Base-by-base conservation (phyloP, 2,888 invertebrate species). In the Plebejus anna region DNA sequence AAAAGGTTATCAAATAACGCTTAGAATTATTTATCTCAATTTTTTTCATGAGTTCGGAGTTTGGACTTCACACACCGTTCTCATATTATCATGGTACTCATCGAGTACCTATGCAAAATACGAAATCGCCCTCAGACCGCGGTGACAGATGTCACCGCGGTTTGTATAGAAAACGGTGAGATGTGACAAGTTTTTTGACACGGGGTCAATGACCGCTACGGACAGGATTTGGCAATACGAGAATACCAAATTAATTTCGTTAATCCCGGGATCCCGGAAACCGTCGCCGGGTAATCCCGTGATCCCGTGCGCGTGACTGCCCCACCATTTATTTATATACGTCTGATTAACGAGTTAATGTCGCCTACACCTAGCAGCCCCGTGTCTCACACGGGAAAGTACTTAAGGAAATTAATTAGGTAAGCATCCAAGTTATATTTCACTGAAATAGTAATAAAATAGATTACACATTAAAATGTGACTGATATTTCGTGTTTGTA, bases 301-400 rank as follows among this genome's bases (percentile, higher is more conserved):
- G 82, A 84, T 82, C 84, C 82, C 59, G 28, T 42, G 79, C 72
- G 83, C 83, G 84, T 83, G 84, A 81, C 80, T 79, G 76, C 76
- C 76, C 75, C 76, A 79, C 81, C 75, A 75, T 78, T 78, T 80
- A 80, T 80, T 80, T 80, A 79, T 80, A 81, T 72, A 32, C 51
- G 47, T 51, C 28, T 55, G 55, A 73, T 55, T 73, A 73, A 73
- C 47, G 73, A 73, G 73, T 73, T 73, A 73, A 73, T 32, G 47
- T 73, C 55, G 72, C 11, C 7, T 66, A 66, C 66, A 32, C 66
- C 66, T 66, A 66, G 66, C 32, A 32, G 32, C 11, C 66, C 66
- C 66, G 36, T 66, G 66, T 66, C 66, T 66, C 66, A 66, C 66
- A 16, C 5, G 13, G 32, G 32, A 66, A 66, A 66, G 32, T 36